Conservation (phyloP, 2,113 vertebrate species). For the Cettia cetti region DNA sequence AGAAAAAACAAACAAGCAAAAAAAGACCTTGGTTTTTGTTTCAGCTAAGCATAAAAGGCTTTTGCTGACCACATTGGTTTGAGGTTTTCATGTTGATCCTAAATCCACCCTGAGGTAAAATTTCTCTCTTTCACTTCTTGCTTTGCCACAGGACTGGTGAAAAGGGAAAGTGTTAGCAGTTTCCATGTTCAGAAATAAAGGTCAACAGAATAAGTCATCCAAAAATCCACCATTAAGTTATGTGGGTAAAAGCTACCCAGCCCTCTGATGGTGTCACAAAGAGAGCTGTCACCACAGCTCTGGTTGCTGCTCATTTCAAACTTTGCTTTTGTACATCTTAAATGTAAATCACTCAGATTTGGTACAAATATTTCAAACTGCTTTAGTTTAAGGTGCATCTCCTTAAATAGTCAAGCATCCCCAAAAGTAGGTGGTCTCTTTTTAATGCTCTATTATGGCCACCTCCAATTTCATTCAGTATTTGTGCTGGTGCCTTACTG, state of each 20-base stretch:
- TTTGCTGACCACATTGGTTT: conserved; percentile 12
- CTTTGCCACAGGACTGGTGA: neutral
- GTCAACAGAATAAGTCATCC: neutral
- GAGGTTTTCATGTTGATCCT: neutral
- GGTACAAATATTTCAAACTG: neutral
- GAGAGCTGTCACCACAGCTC: neutral
- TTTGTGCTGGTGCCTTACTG: neutral
- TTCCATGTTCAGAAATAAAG: conserved; percentile 7
- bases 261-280: neutral
- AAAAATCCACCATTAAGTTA: neutral
- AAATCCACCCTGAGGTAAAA: neutral
- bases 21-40: neutral
- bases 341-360: neutral
- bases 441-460: neutral
- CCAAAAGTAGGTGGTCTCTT: neutral
- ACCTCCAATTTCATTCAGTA: neutral
- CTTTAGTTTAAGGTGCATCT: neutral
- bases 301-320: neutral
- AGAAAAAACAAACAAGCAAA: neutral
- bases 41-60: neutral
- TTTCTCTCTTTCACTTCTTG: neutral
- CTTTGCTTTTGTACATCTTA: neutral
- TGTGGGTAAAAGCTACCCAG: neutral
- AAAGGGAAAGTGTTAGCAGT: conserved; percentile 14
- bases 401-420: neutral